Evolutionary conservation across 2,797 vertebrate species (phyloP).

Genomic region (Myripristis jacobus): DNA sequence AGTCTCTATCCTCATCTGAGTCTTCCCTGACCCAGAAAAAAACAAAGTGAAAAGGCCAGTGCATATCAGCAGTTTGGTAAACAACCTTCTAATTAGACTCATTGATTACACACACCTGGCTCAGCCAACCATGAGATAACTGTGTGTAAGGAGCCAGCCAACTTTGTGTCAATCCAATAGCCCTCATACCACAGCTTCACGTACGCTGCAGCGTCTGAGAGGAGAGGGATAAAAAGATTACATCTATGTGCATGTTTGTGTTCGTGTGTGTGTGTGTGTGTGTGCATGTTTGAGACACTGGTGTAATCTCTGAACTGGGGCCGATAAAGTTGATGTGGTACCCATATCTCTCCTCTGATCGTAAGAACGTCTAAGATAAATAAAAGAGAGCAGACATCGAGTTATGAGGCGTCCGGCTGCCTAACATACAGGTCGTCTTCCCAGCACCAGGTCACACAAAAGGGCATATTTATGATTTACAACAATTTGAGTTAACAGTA

Average conservation of each 20-base stretch:
- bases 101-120: conserved; percentile 72
- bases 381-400: conserved; percentile 16
- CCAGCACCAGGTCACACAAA: conserved; percentile 7
- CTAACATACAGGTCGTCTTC: conserved; percentile 10
- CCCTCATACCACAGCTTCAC: conserved; percentile 13
- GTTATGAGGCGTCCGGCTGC: conserved; percentile 20
- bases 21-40: conserved; percentile 57
- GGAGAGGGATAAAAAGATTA: neutral
- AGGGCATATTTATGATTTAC: neutral
- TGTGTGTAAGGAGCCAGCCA: conserved; percentile 36
- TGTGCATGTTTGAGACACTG: neutral
- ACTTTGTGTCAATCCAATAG: conserved; percentile 35
- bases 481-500: no score
- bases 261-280: neutral
- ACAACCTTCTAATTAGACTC: conserved; percentile 72
- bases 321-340: conserved; percentile 21
- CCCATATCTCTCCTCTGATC: conserved; percentile 42
- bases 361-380: conserved; percentile 39
- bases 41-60: conserved; percentile 62
- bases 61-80: conserved; percentile 66
- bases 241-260: neutral
- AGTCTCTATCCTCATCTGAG: conserved; percentile 43
- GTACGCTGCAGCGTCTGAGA: conserved; percentile 27
- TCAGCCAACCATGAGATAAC: conserved; percentile 49
- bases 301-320: conserved; percentile 7